Evolutionary conservation across 2,797 vertebrate species (phyloP).

Genomic region (Hydrocynus forskahlii): DNA sequence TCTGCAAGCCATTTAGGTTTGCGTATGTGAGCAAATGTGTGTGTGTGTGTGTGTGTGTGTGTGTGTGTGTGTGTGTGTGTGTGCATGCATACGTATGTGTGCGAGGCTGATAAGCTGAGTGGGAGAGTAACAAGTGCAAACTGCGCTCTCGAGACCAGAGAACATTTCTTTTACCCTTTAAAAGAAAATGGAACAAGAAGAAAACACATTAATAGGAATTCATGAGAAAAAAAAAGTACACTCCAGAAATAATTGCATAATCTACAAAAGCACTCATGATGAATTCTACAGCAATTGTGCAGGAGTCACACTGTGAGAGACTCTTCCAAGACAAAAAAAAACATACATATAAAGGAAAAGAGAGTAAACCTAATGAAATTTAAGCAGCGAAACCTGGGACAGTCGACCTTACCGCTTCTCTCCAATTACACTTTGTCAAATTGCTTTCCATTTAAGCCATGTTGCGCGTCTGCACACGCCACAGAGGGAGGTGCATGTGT

Average conservation of each 20-base stretch:
- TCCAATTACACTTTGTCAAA: conserved; percentile 68
- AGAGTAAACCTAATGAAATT: conserved; percentile 50
- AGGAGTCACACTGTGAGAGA: conserved; percentile 47
- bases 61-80: conserved; percentile 18
- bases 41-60: conserved; percentile 20
- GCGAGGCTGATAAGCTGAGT: conserved; percentile 10
- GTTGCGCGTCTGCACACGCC: conserved; percentile 53
- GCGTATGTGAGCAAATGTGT: conserved; percentile 1
- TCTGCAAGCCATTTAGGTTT: background rate
- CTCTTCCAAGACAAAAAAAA: conserved; percentile 10
- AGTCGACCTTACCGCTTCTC: conserved; percentile 59
- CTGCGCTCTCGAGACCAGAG: background rate
- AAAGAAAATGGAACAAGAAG: conserved; percentile 17
- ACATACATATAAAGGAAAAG: conserved; percentile 1
- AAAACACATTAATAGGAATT: conserved; percentile 39
- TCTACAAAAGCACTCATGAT: conserved; percentile 43
- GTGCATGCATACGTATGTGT: background rate
- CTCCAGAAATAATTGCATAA: conserved; percentile 43
- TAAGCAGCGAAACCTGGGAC: conserved; percentile 57
- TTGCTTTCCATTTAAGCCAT: conserved; percentile 65
- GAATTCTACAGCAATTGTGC: conserved; percentile 50
- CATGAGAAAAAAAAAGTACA: conserved; percentile 29
- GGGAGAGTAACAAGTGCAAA: conserved; percentile 23
- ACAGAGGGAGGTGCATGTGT: conserved; percentile 51
- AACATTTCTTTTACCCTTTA: conserved; percentile 35